Conservation (phyloP, 2,888 invertebrate genomes). For the Melangyna quadrimaculata region DNA sequence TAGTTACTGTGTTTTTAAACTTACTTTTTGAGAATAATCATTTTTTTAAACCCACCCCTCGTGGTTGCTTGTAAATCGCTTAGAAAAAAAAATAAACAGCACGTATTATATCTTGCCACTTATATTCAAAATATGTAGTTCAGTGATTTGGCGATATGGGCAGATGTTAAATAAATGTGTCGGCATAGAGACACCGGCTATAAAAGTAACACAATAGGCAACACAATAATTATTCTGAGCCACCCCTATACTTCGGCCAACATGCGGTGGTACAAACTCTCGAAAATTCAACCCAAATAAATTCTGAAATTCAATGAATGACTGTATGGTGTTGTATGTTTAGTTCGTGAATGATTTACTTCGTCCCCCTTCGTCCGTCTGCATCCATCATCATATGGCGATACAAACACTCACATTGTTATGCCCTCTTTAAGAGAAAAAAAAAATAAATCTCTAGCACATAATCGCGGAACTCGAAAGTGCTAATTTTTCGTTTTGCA, state of each 20-base stretch:
- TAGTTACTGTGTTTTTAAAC: not conserved
- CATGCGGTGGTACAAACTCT: slow-evolving; percentile 24
- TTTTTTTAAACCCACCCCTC: not conserved
- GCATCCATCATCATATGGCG: not conserved
- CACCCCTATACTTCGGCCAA: slow-evolving; percentile 59
- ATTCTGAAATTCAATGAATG: slow-evolving; percentile 13
- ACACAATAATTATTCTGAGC: slow-evolving; percentile 26
- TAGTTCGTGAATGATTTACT: slow-evolving; percentile 58
- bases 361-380: slow-evolving; percentile 27
- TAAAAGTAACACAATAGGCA: slow-evolving; percentile 52
- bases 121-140: slow-evolving; percentile 36
- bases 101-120: slow-evolving; percentile 4
- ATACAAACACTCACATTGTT: slow-evolving; percentile 44
- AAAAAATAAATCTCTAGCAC: slow-evolving; percentile 23
- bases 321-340: not conserved
- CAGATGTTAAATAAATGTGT: slow-evolving; percentile 60
- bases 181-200: slow-evolving; percentile 64
- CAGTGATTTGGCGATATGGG: slow-evolving; percentile 48
- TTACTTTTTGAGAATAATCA: not conserved
- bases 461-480: slow-evolving; percentile 42
- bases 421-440: slow-evolving; percentile 20
- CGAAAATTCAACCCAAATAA: slow-evolving; percentile 41
- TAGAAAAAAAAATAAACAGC: not conserved
- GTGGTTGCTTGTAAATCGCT: not conserved
- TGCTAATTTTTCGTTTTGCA: slow-evolving; percentile 55